These are phyloP conservation scores for Dasypogon diadema DNA, from an alignment of 2,888 invertebrate genomes.

Conservation along the genomic window DNA sequence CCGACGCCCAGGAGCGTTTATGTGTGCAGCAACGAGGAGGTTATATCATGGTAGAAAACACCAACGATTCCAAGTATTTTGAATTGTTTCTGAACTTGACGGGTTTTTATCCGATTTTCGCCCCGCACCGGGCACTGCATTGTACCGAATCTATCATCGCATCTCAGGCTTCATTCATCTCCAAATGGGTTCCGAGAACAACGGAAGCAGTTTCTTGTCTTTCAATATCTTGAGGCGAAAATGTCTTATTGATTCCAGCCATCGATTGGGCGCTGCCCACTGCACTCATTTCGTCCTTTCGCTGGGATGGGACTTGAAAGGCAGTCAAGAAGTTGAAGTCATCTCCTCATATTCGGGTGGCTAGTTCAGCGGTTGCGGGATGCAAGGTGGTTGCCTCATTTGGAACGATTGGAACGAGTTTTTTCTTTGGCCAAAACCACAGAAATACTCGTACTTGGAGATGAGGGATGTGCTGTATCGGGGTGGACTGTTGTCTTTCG, in stretches of 20 bases:
- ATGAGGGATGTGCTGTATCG: slow-evolving; percentile 14
- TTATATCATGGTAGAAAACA: slow-evolving; percentile 14
- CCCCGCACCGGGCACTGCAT: slow-evolving; percentile 15
- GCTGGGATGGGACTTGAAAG: background rate
- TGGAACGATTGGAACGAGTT: background rate
- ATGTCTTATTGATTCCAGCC: slow-evolving; percentile 55
- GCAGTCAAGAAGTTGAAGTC: background rate
- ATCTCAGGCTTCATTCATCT: slow-evolving; percentile 45
- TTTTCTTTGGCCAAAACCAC: background rate
- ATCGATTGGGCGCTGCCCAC: slow-evolving; percentile 53
- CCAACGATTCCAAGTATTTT: slow-evolving; percentile 46
- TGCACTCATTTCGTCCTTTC: slow-evolving; percentile 36
- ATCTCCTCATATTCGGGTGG: slow-evolving; percentile 33
- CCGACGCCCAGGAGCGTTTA: slow-evolving; percentile 44
- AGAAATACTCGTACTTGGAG: background rate
- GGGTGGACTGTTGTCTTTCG: slow-evolving; percentile 51
- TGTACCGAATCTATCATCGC: slow-evolving; percentile 43
- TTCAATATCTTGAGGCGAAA: slow-evolving; percentile 54
- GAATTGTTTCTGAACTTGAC: slow-evolving; percentile 56
- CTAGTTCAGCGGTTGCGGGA: background rate
- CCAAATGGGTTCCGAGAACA: slow-evolving; percentile 40
- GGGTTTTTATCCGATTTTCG: slow-evolving; percentile 38
- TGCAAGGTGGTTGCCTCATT: slow-evolving; percentile 26
- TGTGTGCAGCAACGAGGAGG: slow-evolving; percentile 34
- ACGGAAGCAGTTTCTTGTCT: slow-evolving; percentile 54